A percentile compares a stretch with the other conserved stretches of the same genome.
phyloP scores from a whole-genome alignment of 2,113 vertebrate species.

The Channa maculata region DNA sequence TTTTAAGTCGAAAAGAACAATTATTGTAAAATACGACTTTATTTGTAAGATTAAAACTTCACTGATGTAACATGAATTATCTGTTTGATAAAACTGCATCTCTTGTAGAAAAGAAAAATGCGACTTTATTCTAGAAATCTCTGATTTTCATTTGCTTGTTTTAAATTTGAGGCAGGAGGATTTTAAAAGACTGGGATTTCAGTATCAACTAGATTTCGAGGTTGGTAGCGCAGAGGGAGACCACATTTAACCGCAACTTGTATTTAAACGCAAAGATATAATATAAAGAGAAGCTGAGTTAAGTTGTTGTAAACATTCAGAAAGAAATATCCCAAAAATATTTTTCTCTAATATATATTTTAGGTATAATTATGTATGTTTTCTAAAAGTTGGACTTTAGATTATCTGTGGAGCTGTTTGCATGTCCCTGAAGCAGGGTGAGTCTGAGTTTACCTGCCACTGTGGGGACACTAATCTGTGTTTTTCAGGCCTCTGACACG shows the following conservation, averaged over 20 bases:
- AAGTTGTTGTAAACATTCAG: conserved; percentile 50
- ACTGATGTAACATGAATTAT: too few species aligned
- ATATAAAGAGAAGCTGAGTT: conserved; percentile 49
- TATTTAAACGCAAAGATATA: conserved; percentile 64
- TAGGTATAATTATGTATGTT: conserved; percentile 52
- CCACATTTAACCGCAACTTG: conserved; percentile 34
- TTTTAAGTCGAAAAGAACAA: too few species aligned
- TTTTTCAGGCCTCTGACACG: background rate
- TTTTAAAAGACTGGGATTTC: background rate
- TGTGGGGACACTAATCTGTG: conserved; percentile 8
- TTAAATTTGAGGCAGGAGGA: too few species aligned
- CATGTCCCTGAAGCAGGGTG: conserved; percentile 7
- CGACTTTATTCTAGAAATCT: too few species aligned
- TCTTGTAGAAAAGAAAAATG: too few species aligned
- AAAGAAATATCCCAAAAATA: conserved; percentile 58
- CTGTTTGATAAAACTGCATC: too few species aligned
- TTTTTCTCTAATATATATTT: conserved; percentile 77
- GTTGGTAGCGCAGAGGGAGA: background rate
- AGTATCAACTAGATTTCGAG: background rate
- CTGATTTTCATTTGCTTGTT: too few species aligned
- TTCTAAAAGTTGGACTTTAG: conserved; percentile 28
- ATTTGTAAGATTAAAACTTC: background rate
- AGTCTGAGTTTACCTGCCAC: background rate
- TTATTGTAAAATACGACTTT: too few species aligned
- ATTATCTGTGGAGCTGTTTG: conserved; percentile 25